These are phyloP conservation scores for Castor canadensis DNA, from an alignment of 2,113 vertebrate species.

Conservation along the genomic window DNA sequence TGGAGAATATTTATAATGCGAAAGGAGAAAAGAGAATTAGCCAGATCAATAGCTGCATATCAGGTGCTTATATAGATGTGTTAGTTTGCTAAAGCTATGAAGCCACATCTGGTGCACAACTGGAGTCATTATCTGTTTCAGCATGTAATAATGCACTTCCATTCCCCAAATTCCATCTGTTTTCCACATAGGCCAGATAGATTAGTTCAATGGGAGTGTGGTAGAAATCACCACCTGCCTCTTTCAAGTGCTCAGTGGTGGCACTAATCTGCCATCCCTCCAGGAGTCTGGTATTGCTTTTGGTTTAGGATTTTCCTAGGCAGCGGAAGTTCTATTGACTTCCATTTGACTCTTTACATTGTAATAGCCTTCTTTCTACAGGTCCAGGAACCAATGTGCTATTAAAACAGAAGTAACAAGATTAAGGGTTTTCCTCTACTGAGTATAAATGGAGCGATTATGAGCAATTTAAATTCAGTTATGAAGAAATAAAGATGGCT, in stretches of 20 bases:
- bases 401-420: neutral
- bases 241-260: neutral
- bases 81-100: neutral
- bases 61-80: neutral
- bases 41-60: neutral
- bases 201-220: neutral
- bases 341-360: neutral
- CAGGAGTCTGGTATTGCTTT: neutral
- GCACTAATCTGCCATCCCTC: neutral
- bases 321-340: neutral
- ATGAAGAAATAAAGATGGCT: neutral
- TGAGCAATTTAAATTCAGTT: neutral
- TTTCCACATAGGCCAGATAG: neutral
- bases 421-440: neutral
- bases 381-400: neutral
- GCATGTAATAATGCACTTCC: neutral
- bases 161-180: neutral
- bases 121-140: neutral
- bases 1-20: neutral
- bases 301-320: neutral
- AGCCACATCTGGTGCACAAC: neutral
- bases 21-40: neutral
- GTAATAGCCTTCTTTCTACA: neutral
- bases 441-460: neutral
- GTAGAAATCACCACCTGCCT: neutral